phyloP scores from a whole-genome alignment of 2,888 invertebrate genomes.

The Apamea monoglypha region DNA sequence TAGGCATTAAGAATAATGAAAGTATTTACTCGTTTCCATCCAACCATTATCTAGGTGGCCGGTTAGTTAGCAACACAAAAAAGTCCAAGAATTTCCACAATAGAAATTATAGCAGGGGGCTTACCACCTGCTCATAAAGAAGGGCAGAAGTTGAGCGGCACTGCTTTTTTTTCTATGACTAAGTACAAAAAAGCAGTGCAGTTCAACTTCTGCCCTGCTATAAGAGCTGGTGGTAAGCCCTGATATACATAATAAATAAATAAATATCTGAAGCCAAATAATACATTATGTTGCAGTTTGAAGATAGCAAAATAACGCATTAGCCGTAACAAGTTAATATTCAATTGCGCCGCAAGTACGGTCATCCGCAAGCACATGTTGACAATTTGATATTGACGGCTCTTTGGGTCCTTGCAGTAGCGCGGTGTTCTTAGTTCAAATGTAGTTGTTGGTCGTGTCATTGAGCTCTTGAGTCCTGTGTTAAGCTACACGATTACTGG shows the following conservation, averaged over 20 bases:
- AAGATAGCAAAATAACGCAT: slow-evolving; percentile 18
- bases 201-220: no score
- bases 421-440: neutral
- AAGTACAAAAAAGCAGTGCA: no score
- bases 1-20: neutral
- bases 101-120: neutral
- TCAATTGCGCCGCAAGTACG: slow-evolving; percentile 18
- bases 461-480: neutral
- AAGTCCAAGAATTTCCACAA: neutral
- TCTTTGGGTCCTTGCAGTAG: neutral
- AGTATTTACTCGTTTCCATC: neutral
- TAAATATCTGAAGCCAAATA: slow-evolving; percentile 5
- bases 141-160: no score
- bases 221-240: no score
- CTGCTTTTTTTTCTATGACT: no score
- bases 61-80: neutral
- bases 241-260: neutral
- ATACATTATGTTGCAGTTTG: neutral
- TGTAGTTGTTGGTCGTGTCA: no score
- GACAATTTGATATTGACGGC: neutral
- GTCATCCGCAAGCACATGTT: neutral
- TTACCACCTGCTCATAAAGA: no score
- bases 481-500: no score
- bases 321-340: slow-evolving; percentile 29
- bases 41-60: neutral